These are phyloP conservation scores for Halichoeres trimaculatus DNA, from an alignment of 2,113 vertebrate genomes.

Conservation along the genomic window DNA sequence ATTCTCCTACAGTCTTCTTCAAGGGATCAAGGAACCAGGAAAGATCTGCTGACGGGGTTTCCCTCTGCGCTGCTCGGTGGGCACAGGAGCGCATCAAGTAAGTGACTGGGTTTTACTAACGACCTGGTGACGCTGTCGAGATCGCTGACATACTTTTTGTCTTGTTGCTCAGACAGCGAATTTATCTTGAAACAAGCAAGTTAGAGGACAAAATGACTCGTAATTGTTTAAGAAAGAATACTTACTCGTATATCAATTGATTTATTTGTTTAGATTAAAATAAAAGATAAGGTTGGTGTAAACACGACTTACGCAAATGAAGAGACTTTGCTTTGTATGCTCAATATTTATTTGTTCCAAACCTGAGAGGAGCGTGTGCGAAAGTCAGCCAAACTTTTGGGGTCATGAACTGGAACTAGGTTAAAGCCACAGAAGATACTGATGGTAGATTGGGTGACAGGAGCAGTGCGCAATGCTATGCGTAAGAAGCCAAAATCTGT, in stretches of 20 bases:
- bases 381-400: slow-evolving; percentile 29
- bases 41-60: neutral
- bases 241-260: too few relatives aligned
- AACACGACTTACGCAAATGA: neutral
- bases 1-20: slow-evolving; percentile 26
- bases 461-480: neutral
- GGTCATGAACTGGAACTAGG: slow-evolving; percentile 59
- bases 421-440: slow-evolving; percentile 10
- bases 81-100: slow-evolving; percentile 56
- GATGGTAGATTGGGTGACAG: neutral
- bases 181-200: too few relatives aligned
- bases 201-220: too few relatives aligned
- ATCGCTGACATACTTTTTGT: too few relatives aligned
- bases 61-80: slow-evolving; percentile 14
- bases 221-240: too few relatives aligned
- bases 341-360: slow-evolving; percentile 9
- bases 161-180: too few relatives aligned
- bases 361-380: neutral
- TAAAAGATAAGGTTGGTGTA: neutral
- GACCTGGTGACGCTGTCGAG: neutral
- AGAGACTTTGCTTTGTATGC: neutral
- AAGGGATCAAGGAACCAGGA: neutral
- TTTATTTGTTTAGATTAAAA: neutral
- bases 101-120: neutral
- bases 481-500: neutral